phyloP scores from a whole-genome alignment of 2,888 invertebrate species.

The Hedya salicella region DNA sequence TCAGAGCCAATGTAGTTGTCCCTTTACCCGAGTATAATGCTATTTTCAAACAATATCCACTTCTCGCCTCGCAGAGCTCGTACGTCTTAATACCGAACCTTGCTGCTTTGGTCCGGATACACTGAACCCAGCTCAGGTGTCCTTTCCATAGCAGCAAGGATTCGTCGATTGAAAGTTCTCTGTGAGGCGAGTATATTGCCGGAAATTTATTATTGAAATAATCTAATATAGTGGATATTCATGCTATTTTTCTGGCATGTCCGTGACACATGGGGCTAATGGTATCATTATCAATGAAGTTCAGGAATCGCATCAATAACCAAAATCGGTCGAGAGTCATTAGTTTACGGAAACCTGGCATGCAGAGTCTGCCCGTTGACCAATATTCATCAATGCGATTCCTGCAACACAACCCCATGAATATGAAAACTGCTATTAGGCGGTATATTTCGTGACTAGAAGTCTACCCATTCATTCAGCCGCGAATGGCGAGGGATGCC shows the following conservation, averaged over 20 bases:
- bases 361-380: slow-evolving; percentile 5
- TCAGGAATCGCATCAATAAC: slow-evolving; percentile 12
- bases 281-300: slow-evolving; percentile 12
- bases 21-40: slow-evolving; percentile 10
- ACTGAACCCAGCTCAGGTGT: slow-evolving; percentile 26
- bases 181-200: slow-evolving; percentile 24
- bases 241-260: slow-evolving; percentile 16
- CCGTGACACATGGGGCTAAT: slow-evolving; percentile 10
- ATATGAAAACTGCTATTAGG: slow-evolving; percentile 15
- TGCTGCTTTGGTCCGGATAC: slow-evolving; percentile 29
- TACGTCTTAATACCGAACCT: slow-evolving; percentile 30
- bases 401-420: slow-evolving; percentile 16
- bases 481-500: not conserved
- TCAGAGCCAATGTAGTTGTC: not conserved
- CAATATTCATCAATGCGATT: slow-evolving; percentile 23
- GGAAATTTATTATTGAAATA: slow-evolving; percentile 31
- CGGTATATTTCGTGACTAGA: slow-evolving; percentile 18
- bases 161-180: slow-evolving; percentile 34
- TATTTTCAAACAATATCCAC: slow-evolving; percentile 24
- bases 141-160: slow-evolving; percentile 39
- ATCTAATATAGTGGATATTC: slow-evolving; percentile 9
- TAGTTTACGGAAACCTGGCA: slow-evolving; percentile 14
- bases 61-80: slow-evolving; percentile 19
- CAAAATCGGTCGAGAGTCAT: slow-evolving; percentile 20
- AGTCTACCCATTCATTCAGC: slow-evolving; percentile 18